Evolutionary conservation across 2,113 vertebrate genomes (phyloP).

Genomic region (Solenodon paradoxus): DNA sequence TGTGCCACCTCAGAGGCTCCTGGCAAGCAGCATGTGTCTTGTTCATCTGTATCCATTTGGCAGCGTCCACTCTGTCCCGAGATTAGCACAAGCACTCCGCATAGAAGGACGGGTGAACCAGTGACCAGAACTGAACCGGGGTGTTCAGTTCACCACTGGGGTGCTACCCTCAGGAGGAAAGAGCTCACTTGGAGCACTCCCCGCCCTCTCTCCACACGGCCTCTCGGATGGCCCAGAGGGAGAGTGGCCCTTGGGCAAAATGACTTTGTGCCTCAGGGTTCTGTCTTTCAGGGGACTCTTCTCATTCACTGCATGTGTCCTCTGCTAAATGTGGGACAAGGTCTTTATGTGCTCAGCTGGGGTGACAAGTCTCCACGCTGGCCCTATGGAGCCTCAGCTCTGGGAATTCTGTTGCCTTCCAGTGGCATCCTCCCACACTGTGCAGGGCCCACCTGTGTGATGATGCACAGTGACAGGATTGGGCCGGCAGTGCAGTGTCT

Average conservation of each 20-base stretch:
- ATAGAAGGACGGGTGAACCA: not conserved
- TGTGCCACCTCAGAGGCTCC: not conserved
- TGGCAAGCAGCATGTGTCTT: not conserved
- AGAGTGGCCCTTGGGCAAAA: not conserved
- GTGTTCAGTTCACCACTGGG: not conserved
- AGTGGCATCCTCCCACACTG: not conserved
- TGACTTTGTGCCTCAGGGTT: not conserved
- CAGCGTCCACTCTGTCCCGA: not conserved
- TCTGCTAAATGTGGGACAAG: not conserved
- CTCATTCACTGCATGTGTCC: not conserved
- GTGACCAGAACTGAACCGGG: not conserved
- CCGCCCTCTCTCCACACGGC: not conserved
- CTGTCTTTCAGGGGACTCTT: not conserved
- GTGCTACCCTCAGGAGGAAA: not conserved
- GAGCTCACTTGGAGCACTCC: fast-evolving
- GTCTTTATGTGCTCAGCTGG: not conserved
- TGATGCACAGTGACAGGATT: too few species aligned
- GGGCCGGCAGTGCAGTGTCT: not conserved
- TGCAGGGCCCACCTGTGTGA: not conserved
- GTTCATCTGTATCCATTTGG: not conserved
- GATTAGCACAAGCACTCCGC: not conserved
- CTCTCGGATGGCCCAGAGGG: not conserved
- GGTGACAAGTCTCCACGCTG: not conserved
- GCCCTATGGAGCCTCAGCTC: fast-evolving
- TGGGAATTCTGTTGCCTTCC: not conserved